Conservation (phyloP, 2,797 vertebrate species). For the Pogoniulus pusillus region DNA sequence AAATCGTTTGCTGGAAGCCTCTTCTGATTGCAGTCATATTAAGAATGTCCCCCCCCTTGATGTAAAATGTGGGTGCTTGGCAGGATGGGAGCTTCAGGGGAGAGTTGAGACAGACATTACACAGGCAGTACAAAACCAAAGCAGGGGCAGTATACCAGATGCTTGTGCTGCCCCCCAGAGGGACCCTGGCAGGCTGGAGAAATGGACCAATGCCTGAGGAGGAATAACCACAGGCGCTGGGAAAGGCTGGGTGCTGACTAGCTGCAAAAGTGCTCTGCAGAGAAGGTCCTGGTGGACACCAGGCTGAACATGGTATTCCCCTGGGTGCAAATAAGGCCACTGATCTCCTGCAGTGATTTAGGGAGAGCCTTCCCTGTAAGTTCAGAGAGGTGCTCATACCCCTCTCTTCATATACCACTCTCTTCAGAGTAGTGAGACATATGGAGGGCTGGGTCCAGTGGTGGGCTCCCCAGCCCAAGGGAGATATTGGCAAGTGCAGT, state of each 20-base stretch:
- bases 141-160: not conserved
- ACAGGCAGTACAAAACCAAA: not conserved
- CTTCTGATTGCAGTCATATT: not conserved
- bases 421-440: not conserved
- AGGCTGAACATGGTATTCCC: too few relatives aligned
- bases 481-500: not conserved
- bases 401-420: not conserved
- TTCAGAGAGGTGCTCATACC: not conserved
- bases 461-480: not conserved
- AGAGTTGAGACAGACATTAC: not conserved
- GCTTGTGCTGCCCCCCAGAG: not conserved
- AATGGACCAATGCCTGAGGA: not conserved
- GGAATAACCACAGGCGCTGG: not conserved
- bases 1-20: not conserved
- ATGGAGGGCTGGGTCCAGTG: not conserved
- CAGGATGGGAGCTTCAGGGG: not conserved
- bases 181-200: not conserved
- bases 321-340: not conserved
- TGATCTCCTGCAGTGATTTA: not conserved
- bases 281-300: accelerated
- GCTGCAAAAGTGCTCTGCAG: not conserved
- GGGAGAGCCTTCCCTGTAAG: not conserved
- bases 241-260: not conserved
- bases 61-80: not conserved
- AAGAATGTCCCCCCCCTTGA: not conserved